Evolutionary conservation across 2,888 invertebrate species (phyloP).

Genomic region (Oegoconia quadripuncta): DNA sequence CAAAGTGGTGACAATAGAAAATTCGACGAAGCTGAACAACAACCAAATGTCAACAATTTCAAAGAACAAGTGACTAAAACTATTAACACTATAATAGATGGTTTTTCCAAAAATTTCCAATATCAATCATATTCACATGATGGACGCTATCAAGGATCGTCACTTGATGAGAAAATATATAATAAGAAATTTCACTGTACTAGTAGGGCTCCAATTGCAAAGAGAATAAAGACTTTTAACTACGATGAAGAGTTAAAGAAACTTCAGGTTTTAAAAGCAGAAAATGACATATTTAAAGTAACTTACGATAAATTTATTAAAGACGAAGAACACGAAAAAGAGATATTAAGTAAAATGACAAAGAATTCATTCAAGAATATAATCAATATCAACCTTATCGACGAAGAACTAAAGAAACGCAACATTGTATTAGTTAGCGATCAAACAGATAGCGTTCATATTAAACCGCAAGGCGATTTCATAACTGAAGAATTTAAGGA

Average conservation of each 20-base stretch:
- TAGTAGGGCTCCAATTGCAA: too few species aligned
- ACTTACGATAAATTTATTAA: neutral
- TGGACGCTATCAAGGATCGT: too few species aligned
- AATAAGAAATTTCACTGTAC: too few species aligned
- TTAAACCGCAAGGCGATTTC: neutral
- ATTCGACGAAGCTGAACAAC: neutral
- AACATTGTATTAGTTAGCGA: slow-evolving; percentile 24
- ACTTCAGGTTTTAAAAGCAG: too few species aligned
- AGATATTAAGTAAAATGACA: neutral
- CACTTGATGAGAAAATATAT: too few species aligned
- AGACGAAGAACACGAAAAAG: neutral
- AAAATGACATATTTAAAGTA: too few species aligned
- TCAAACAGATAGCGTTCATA: neutral
- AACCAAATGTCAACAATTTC: slow-evolving; percentile 1
- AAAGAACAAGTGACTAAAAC: slow-evolving; percentile 21
- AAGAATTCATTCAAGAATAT: neutral
- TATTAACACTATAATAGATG: slow-evolving; percentile 19
- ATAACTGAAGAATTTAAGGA: neutral
- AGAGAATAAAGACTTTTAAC: too few species aligned
- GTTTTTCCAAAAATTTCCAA: slow-evolving; percentile 14
- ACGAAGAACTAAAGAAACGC: slow-evolving; percentile 31
- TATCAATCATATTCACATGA: neutral
- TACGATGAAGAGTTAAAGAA: too few species aligned
- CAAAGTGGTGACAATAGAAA: neutral
- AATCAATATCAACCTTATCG: slow-evolving; percentile 19